These are phyloP conservation scores for Proctacanthus coquilletti DNA, from an alignment of 1,140 invertebrate species.

Conservation along the genomic window DNA sequence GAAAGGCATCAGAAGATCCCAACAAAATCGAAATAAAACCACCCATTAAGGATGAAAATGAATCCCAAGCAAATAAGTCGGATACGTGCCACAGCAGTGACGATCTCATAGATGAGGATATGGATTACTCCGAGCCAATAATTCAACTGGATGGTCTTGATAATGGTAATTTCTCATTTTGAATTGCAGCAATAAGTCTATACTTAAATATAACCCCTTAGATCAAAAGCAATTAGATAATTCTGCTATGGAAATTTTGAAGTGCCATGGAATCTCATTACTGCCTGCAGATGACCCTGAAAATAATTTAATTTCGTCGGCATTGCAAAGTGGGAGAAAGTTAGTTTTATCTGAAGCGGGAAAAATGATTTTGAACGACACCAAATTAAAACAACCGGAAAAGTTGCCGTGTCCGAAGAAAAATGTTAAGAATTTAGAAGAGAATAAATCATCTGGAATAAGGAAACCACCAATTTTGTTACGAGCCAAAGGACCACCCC, in stretches of 20 bases:
- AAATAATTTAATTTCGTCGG: constrained; percentile 42
- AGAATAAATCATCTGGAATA: no score
- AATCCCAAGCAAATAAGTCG: no score
- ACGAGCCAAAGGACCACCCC: no score
- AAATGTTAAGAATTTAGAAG: no score
- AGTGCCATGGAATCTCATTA: constrained; percentile 67
- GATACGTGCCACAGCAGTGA: no score
- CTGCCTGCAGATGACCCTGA: constrained; percentile 55
- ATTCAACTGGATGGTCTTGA: neutral
- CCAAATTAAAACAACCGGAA: constrained; percentile 1
- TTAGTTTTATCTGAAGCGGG: constrained; percentile 65
- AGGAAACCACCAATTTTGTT: no score
- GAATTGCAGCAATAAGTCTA: constrained; percentile 1
- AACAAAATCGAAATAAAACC: no score
- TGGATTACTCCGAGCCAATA: neutral
- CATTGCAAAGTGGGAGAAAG: constrained; percentile 63
- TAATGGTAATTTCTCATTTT: neutral
- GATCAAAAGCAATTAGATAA: no score
- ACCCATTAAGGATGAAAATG: no score
- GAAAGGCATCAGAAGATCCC: no score
- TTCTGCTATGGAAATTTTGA: constrained; percentile 43
- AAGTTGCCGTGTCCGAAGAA: no score
- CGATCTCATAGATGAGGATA: neutral
- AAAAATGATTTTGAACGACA: constrained; percentile 50
- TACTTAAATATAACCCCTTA: neutral